Percentiles rank a stretch among this genome's conserved stretches.
Conservation (phyloP, 2,113 vertebrate species). For the Cricetomys ansorgei region DNA sequence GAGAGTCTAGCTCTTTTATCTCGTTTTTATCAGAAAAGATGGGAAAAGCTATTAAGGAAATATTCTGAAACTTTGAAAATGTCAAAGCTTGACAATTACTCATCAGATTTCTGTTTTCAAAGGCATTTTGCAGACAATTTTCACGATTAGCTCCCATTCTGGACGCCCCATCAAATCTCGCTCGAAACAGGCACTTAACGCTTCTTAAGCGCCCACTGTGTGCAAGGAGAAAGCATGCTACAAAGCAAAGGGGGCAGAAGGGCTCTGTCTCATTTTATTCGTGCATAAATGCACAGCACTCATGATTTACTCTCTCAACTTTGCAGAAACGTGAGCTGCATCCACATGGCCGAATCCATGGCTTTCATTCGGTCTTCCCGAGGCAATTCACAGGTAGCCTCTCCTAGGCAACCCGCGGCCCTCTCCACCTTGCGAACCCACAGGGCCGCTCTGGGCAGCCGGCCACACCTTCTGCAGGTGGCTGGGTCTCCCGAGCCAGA, state of each 20-base stretch:
- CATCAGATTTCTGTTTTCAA: neutral
- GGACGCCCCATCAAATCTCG: neutral
- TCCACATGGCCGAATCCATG: constrained; percentile 49
- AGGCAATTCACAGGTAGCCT: constrained; percentile 34
- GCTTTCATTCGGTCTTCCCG: constrained; percentile 40
- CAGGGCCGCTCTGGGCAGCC: neutral
- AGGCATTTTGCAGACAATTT: neutral
- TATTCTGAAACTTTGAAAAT: constrained; percentile 33
- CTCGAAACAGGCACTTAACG: neutral
- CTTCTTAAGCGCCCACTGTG: constrained; percentile 55
- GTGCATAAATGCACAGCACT: constrained; percentile 66
- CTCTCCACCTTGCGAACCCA: constrained; percentile 68
- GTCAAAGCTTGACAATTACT: constrained; percentile 55
- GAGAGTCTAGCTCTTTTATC: neutral
- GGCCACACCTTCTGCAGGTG: constrained; percentile 83
- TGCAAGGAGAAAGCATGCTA: constrained; percentile 12
- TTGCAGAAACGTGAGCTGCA: constrained; percentile 75
- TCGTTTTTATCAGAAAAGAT: neutral
- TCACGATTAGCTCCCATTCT: neutral
- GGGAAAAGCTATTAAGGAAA: neutral
- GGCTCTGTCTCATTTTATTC: constrained; percentile 60
- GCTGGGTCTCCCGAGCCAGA: constrained; percentile 66
- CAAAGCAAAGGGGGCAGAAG: neutral
- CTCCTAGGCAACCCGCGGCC: neutral
- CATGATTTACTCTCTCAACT: constrained; percentile 74